These are phyloP conservation scores for Tribolium freemani DNA, from an alignment of 2,888 invertebrate species.

Conservation along the genomic window DNA sequence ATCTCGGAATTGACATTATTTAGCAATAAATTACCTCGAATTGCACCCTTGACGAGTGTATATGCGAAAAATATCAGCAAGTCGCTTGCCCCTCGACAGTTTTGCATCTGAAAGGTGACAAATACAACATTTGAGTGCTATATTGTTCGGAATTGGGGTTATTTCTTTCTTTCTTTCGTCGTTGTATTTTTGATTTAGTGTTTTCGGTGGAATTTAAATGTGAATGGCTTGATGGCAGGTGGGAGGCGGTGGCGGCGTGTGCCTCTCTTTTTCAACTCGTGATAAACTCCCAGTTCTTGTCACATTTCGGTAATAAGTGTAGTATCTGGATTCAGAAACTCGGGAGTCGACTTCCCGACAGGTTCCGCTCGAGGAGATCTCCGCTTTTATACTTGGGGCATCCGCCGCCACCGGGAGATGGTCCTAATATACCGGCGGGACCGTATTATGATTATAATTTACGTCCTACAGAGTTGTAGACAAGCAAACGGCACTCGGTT, in stretches of 20 bases:
- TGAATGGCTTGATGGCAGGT: slow-evolving; percentile 4
- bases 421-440: slow-evolving; percentile 57
- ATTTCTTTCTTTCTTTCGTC: slow-evolving; percentile 36
- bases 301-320: slow-evolving; percentile 42
- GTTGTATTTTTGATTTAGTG: slow-evolving; percentile 41
- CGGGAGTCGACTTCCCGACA: slow-evolving; percentile 41
- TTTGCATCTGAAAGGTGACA: slow-evolving; percentile 66
- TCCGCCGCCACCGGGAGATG: slow-evolving; percentile 46
- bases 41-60: slow-evolving; percentile 64
- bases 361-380: slow-evolving; percentile 44
- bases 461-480: slow-evolving; percentile 54
- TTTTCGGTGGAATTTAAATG: slow-evolving; percentile 24
- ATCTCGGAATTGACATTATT: slow-evolving; percentile 66
- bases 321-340: slow-evolving; percentile 37
- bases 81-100: slow-evolving; percentile 52
- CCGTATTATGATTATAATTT: slow-evolving; percentile 59
- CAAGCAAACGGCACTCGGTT: slow-evolving; percentile 52
- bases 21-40: slow-evolving; percentile 65
- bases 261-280: slow-evolving; percentile 23
- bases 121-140: slow-evolving; percentile 64
- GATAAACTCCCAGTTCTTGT: slow-evolving; percentile 39
- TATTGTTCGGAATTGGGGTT: slow-evolving; percentile 63
- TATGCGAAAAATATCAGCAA: slow-evolving; percentile 60
- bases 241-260: background rate
- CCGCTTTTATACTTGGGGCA: slow-evolving; percentile 40